Percentiles rank a stretch among this genome's conserved stretches.
These are phyloP conservation scores for Microplitis deprimator DNA, from an alignment of 2,888 invertebrate genomes.

Conservation along the genomic window DNA sequence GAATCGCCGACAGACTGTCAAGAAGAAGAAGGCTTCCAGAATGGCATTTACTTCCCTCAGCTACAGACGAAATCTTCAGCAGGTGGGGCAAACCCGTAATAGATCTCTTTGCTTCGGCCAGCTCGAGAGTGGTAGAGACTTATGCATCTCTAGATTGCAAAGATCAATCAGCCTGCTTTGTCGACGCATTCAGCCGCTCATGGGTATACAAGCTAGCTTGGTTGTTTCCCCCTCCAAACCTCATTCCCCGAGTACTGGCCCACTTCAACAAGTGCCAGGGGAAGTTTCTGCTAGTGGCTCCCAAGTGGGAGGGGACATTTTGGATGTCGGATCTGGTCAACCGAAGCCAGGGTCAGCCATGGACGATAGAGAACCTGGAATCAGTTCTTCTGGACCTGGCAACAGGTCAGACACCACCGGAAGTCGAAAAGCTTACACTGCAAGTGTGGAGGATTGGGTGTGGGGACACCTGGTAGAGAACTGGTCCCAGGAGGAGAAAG, in stretches of 20 bases:
- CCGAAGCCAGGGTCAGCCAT: conserved; percentile 35
- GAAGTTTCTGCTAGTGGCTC: conserved; percentile 39
- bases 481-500: too few species aligned
- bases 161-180: conserved; percentile 46
- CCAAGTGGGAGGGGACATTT: conserved; percentile 39
- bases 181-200: conserved; percentile 45
- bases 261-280: conserved; percentile 26
- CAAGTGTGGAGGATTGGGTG: too few species aligned
- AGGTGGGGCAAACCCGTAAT: conserved; percentile 40
- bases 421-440: too few species aligned
- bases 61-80: conserved; percentile 23
- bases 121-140: conserved; percentile 36
- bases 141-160: conserved; percentile 45
- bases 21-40: conserved; percentile 17
- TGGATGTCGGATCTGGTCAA: conserved; percentile 4
- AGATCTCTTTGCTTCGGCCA: conserved; percentile 47
- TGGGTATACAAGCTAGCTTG: conserved; percentile 28
- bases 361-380: conserved; percentile 36
- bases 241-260: conserved; percentile 35
- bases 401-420: too few species aligned
- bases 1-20: conserved; percentile 56
- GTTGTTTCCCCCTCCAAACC: conserved; percentile 39
- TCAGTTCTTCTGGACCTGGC: conserved; percentile 38
- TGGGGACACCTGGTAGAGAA: too few species aligned
- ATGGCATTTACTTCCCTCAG: conserved; percentile 20